Evolutionary conservation across 1,140 invertebrate genomes (phyloP), one percentile per base, ranked within the genome.

Genomic region (Magallana ariakensis): DNA sequence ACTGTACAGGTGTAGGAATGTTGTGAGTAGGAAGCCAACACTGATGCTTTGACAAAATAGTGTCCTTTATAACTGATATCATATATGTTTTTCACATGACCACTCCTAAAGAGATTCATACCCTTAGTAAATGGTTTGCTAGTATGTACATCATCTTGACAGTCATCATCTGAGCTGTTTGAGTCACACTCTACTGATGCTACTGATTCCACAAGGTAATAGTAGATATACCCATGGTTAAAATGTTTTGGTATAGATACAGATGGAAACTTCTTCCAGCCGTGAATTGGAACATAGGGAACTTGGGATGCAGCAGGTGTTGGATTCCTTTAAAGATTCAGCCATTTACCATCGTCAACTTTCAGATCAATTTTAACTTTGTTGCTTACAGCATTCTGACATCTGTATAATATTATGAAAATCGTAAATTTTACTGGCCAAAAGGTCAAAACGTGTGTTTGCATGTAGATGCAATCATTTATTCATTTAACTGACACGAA

Each of bases 151-250:
- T n/a, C n/a, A n/a, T n/a, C n/a, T n/a, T n/a, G n/a, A n/a, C n/a
- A n/a, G n/a, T n/a, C n/a, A n/a, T n/a, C n/a, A n/a, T n/a, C n/a
- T n/a, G n/a, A 19, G n/a, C 26, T 75, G 66, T 75, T 26, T 75
- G 26, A 19, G 56, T 57, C 56, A 57, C 56, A 57, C 26, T 26
- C 66, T 10, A 75, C 26, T n/a, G n/a, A 75, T 19, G 66, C 26
- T 75, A 75, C 26, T 19, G 66, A 75, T 75, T 75, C n/a, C 66
- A 75, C 66, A 75, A 75, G 66, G n/a, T 75, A 60, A 60, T 60
- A n/a, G n/a, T 60, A 60, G 10, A 60, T 60, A 60, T 60, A n/a
- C n/a, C 58, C 58, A n/a, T 60, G 10, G n/a, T 60, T 60, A 60
- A 60, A 60, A 60, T 60, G 58, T 60, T 60, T 60, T 60, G 58